Percentiles rank a stretch among this genome's conserved stretches.
Evolutionary conservation across 2,888 invertebrate genomes (phyloP).

Genomic region (Heliconius erato): DNA sequence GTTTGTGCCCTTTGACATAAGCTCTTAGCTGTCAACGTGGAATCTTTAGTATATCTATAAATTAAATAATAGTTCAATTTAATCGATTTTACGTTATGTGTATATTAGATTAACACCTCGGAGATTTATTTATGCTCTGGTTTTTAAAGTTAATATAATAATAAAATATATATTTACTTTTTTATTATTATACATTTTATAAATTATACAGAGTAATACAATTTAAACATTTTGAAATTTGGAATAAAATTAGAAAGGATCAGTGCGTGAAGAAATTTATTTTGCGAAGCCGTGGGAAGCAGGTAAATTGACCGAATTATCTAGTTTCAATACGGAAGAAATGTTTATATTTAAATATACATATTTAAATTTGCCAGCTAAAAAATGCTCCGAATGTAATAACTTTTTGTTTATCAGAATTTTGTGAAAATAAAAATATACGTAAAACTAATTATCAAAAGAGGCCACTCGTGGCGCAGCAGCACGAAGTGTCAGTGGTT

Average conservation of each 20-base stretch:
- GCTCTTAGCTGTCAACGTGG: conserved; percentile 18
- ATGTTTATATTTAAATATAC: background rate
- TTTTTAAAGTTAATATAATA: background rate
- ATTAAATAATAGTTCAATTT: conserved; percentile 43
- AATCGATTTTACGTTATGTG: conserved; percentile 24
- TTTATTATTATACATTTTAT: background rate
- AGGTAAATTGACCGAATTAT: background rate
- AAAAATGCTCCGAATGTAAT: background rate
- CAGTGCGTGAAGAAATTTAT: background rate
- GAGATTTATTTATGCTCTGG: background rate
- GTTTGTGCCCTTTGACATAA: conserved; percentile 37
- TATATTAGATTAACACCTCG: background rate
- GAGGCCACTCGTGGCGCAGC: no score
- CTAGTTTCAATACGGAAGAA: background rate
- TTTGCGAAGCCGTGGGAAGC: background rate
- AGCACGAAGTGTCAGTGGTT: no score
- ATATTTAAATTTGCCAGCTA: background rate
- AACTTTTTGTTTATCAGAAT: no score
- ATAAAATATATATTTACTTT: background rate
- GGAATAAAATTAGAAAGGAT: background rate
- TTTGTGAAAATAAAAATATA: no score
- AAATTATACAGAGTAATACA: background rate
- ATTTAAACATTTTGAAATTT: background rate
- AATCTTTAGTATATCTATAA: conserved; percentile 28
- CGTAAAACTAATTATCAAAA: no score